These are phyloP conservation scores for Pipistrellus pipistrellus DNA, from an alignment of 2,797 vertebrate species.

Conservation along the genomic window DNA sequence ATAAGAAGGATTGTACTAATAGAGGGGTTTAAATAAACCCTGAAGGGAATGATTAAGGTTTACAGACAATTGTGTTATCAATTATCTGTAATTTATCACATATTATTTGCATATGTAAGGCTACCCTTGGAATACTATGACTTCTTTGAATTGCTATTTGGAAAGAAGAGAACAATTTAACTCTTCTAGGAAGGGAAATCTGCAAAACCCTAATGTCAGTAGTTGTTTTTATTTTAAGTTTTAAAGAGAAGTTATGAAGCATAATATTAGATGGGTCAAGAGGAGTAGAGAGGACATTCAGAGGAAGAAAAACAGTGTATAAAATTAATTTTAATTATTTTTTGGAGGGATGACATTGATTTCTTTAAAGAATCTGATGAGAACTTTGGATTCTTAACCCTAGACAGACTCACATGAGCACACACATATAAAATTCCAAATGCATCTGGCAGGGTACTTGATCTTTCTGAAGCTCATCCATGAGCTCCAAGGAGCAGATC, in stretches of 20 bases:
- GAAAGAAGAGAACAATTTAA: constrained; percentile 51
- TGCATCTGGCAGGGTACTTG: not conserved
- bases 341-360: not conserved
- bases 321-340: not conserved
- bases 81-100: constrained; percentile 22
- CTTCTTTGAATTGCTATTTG: constrained; percentile 68
- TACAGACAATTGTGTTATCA: not conserved
- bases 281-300: not conserved
- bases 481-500: not conserved
- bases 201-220: not conserved
- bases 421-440: not conserved
- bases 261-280: not conserved
- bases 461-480: not conserved
- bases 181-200: constrained; percentile 1
- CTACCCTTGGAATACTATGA: constrained; percentile 42
- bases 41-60: constrained; percentile 49
- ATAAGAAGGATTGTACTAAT: not conserved
- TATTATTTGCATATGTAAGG: constrained; percentile 54
- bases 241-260: constrained; percentile 42
- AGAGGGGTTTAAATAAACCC: constrained; percentile 35
- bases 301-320: not conserved
- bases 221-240: constrained; percentile 38
- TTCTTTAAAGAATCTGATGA: not conserved
- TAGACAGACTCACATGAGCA: not conserved
- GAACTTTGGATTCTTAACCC: not conserved